Conservation (phyloP, 2,113 vertebrate species). For the Gnathonemus echidnorhynchus region DNA sequence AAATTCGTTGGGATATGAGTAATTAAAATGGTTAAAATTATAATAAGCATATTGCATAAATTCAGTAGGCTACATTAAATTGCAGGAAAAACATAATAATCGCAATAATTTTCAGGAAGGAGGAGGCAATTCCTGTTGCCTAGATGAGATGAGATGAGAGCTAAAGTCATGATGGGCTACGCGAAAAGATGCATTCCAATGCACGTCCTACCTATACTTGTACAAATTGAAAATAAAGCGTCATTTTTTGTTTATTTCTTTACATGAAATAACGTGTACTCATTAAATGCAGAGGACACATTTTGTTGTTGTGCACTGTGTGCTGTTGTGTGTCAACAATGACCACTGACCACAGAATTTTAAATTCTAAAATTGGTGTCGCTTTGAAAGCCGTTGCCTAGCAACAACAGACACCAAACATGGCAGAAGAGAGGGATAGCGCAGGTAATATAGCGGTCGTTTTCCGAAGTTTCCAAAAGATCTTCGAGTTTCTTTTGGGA, state of each 20-base stretch:
- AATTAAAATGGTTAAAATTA: background rate
- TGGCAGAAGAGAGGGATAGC: constrained; percentile 41
- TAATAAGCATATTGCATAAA: background rate
- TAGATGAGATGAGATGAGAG: no score
- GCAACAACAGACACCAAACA: constrained; percentile 42
- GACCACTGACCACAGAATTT: no score
- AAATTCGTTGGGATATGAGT: background rate
- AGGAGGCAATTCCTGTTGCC: background rate
- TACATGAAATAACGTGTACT: background rate
- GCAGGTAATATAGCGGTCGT: constrained; percentile 38
- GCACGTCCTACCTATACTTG: background rate
- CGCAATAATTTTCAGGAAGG: background rate
- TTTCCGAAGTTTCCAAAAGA: background rate
- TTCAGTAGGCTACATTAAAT: background rate
- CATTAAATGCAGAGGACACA: background rate
- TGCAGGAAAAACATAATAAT: background rate
- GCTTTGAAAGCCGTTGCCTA: constrained; percentile 25
- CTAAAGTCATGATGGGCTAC: background rate
- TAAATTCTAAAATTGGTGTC: background rate
- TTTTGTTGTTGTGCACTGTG: no score
- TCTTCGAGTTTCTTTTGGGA: background rate
- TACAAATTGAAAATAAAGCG: background rate
- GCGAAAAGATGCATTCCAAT: background rate
- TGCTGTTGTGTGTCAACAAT: no score
- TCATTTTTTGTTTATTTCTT: background rate